Evolutionary conservation across 2,888 invertebrate species (phyloP).

Genomic region (Ommatoiulus sabulosus): DNA sequence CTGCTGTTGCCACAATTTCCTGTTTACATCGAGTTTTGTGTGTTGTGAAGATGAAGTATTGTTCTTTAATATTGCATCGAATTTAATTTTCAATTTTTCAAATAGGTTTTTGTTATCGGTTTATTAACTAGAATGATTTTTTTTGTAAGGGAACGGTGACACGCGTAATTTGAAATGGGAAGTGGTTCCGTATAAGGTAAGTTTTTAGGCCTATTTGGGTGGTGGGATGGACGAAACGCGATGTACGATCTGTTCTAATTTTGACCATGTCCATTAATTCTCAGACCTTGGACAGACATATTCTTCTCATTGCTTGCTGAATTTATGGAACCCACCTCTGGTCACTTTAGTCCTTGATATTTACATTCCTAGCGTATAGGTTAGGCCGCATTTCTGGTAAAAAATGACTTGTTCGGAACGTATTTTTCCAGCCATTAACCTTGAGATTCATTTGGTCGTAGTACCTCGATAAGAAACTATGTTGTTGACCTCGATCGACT

Average conservation of each 20-base stretch:
- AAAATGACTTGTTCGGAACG: background rate
- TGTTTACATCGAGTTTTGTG: background rate
- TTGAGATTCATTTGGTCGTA: slow-evolving; percentile 14
- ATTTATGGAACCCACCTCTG: slow-evolving; percentile 4
- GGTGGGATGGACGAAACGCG: background rate
- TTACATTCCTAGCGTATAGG: background rate
- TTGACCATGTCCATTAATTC: background rate
- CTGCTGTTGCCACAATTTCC: background rate
- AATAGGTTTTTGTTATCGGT: background rate
- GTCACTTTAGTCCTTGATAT: slow-evolving; percentile 15
- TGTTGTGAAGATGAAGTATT: background rate
- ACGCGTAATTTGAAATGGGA: background rate
- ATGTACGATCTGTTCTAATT: background rate
- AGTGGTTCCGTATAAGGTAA: background rate
- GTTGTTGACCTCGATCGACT: slow-evolving; percentile 28
- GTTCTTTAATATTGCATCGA: background rate
- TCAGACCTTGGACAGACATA: background rate
- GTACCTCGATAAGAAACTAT: slow-evolving; percentile 5
- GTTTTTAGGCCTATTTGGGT: background rate
- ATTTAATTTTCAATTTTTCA: background rate
- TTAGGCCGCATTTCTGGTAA: background rate
- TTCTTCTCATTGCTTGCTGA: background rate
- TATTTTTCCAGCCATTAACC: slow-evolving; percentile 20
- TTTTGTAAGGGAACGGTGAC: background rate
- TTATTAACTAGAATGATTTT: background rate